These are phyloP conservation scores for Silvanus unidentatus DNA, from an alignment of 2,888 invertebrate species.

Conservation along the genomic window DNA sequence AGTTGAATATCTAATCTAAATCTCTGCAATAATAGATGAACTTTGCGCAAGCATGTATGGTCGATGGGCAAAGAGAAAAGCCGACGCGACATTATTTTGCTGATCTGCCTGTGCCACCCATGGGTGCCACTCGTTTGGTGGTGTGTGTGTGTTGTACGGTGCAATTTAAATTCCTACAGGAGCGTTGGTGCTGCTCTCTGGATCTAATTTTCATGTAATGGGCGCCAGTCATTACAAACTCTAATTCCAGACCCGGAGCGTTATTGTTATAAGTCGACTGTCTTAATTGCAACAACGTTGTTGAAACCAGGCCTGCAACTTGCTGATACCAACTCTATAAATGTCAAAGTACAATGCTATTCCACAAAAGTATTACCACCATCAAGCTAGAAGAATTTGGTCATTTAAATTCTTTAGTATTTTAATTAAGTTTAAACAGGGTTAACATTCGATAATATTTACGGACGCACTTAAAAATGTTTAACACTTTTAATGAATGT, in stretches of 20 bases:
- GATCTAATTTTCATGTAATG: conserved; percentile 34
- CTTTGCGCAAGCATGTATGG: conserved; percentile 15
- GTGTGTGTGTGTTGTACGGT: conserved; percentile 11
- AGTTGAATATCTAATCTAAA: conserved; percentile 19
- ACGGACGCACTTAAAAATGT: no score
- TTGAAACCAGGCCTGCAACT: conserved; percentile 10
- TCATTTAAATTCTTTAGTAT: conserved; percentile 3
- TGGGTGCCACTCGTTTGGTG: conserved; percentile 7
- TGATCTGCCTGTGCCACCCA: conserved; percentile 6
- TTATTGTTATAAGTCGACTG: conserved; percentile 34
- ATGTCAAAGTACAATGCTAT: conserved; percentile 10
- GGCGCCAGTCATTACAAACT: conserved; percentile 29
- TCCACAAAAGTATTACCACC: conserved; percentile 8
- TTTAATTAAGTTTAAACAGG: conserved; percentile 1
- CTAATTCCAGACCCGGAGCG: conserved; percentile 29
- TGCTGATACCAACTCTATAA: conserved; percentile 14
- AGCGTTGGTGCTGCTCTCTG: conserved; percentile 27
- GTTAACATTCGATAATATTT: no score
- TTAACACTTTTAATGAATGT: no score
- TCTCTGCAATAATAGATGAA: conserved; percentile 19
- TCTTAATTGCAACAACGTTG: conserved; percentile 13
- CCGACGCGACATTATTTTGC: conserved; percentile 19
- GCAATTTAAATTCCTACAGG: conserved; percentile 31
- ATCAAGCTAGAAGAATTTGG: neutral
- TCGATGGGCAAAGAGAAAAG: conserved; percentile 13